Conservation (phyloP, 23 tunicate genomes). For the Diplosoma virens region DNA sequence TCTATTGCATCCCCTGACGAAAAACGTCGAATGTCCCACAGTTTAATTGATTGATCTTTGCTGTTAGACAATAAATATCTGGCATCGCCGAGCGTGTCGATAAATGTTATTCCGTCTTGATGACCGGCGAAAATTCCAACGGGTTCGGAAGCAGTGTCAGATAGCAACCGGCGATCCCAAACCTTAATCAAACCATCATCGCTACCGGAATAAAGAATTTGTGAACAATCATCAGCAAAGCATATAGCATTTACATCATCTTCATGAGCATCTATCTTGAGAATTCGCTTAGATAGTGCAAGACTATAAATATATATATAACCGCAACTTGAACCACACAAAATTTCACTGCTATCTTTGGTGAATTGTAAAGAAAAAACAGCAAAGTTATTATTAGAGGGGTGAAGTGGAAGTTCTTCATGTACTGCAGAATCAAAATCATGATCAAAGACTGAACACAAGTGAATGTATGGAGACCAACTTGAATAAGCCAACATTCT, state of each 20-base stretch:
- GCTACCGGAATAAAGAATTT: slow-evolving; percentile 75
- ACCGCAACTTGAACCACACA: slow-evolving; percentile 70
- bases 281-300: slow-evolving; percentile 27
- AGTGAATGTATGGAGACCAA: slow-evolving; percentile 68
- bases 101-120: slow-evolving; percentile 69
- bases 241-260: slow-evolving; percentile 81
- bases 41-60: slow-evolving; percentile 68
- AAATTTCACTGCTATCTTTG: slow-evolving; percentile 39
- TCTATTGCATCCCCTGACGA: slow-evolving; percentile 49
- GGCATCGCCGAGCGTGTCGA: slow-evolving; percentile 65
- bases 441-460: slow-evolving; percentile 61
- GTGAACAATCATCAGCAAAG: slow-evolving; percentile 67
- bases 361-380: slow-evolving; percentile 70
- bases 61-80: slow-evolving; percentile 70
- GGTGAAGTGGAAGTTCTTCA: slow-evolving; percentile 30
- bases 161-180: slow-evolving; percentile 67
- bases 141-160: slow-evolving; percentile 21
- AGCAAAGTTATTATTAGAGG: slow-evolving; percentile 54
- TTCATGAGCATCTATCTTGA: slow-evolving; percentile 73
- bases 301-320: slow-evolving; percentile 50
- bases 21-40: slow-evolving; percentile 71
- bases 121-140: slow-evolving; percentile 74
- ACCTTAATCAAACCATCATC: slow-evolving; percentile 82
- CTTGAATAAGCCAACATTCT: slow-evolving; percentile 64
- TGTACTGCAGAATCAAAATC: slow-evolving; percentile 32